Percentiles rank a stretch among this genome's conserved stretches.
phyloP scores from a whole-genome alignment of 2,888 invertebrate species.

The Tridacna crocea region DNA sequence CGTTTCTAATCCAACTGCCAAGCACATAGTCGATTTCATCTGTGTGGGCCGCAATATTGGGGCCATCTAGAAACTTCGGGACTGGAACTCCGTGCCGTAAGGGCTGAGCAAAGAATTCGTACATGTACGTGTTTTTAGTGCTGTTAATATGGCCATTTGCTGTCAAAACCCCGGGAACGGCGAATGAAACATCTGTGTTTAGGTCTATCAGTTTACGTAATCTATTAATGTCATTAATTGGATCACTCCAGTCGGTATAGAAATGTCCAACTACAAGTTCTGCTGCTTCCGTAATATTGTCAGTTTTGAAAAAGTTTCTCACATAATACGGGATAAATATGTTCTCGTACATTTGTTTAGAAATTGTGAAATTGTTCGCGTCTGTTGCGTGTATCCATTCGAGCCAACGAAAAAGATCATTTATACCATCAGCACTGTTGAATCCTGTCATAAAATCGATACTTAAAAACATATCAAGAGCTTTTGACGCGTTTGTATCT shows the following conservation, averaged over 20 bases:
- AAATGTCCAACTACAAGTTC: background rate
- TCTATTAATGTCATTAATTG: background rate
- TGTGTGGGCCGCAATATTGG: background rate
- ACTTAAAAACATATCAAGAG: slow-evolving; percentile 14
- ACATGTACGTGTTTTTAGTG: background rate
- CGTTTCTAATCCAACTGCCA: background rate
- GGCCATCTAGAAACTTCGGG: slow-evolving; percentile 1
- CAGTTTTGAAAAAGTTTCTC: background rate
- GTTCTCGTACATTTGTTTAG: background rate
- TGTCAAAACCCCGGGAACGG: background rate
- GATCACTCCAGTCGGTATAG: slow-evolving; percentile 19
- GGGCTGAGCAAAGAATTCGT: slow-evolving; percentile 5
- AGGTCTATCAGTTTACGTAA: background rate
- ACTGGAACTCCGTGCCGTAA: background rate
- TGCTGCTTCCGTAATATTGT: background rate
- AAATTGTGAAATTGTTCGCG: background rate
- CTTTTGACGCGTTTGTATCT: background rate
- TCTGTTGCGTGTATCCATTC: background rate
- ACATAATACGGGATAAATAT: background rate
- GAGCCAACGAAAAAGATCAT: background rate
- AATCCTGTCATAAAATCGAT: slow-evolving; percentile 16
- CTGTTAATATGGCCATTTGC: background rate
- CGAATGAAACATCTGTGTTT: background rate
- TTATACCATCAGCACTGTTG: slow-evolving; percentile 7
- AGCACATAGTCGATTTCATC: slow-evolving; percentile 3